A percentile compares a stretch with the other conserved stretches of the same genome.
Evolutionary conservation across 2,113 vertebrate genomes (phyloP).

Genomic region (Elephantulus edwardii): DNA sequence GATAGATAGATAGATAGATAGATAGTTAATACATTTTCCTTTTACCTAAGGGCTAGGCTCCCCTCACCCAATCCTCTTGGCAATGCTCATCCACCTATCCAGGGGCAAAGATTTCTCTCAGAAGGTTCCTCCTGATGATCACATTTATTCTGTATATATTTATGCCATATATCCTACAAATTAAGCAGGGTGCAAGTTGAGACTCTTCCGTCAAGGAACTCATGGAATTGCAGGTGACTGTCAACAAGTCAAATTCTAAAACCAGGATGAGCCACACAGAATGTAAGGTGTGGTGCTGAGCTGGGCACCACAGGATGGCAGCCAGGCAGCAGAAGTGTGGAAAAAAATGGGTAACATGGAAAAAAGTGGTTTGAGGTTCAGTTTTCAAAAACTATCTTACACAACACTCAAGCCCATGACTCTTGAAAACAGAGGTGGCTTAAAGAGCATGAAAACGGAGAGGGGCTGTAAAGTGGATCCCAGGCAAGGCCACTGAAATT

Average conservation of each 20-base stretch:
- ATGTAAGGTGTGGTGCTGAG: neutral
- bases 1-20: too few species aligned
- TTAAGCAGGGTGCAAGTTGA: neutral
- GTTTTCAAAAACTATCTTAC: conserved; percentile 11
- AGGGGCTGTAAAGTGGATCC: neutral
- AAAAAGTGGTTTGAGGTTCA: neutral
- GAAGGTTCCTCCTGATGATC: neutral
- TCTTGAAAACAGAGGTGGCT: neutral
- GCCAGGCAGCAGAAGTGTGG: neutral
- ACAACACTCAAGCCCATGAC: neutral
- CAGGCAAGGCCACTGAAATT: neutral
- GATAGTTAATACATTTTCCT: neutral
- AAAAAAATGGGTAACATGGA: neutral
- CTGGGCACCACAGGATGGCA: neutral
- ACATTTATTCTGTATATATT: neutral
- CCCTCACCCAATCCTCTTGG: neutral
- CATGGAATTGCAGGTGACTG: neutral
- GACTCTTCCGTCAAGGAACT: neutral
- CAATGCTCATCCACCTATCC: neutral
- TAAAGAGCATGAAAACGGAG: neutral
- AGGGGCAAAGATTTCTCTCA: neutral
- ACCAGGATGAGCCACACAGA: neutral
- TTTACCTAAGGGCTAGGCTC: neutral
- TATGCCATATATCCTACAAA: neutral
- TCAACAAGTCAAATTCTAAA: neutral